Evolutionary conservation across 2,888 invertebrate genomes (phyloP).

Genomic region (Dermolepida albohirtum): DNA sequence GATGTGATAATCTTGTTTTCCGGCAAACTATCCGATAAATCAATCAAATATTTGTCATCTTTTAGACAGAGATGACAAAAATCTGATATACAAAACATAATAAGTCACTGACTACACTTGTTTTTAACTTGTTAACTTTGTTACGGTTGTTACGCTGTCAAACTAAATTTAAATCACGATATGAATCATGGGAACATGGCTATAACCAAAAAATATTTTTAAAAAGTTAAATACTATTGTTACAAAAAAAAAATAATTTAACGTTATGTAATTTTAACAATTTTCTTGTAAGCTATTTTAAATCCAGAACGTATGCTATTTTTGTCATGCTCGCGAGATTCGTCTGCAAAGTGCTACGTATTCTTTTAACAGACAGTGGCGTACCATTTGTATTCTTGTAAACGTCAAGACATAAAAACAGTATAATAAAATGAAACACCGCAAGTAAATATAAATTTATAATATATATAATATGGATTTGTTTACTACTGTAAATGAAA

Average conservation of each 20-base stretch:
- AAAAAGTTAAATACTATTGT: not conserved
- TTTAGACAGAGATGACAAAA: slow-evolving; percentile 63
- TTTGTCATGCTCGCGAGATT: too few relatives aligned
- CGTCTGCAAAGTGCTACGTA: too few relatives aligned
- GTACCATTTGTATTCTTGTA: not conserved
- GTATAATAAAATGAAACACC: too few relatives aligned
- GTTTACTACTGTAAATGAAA: too few relatives aligned
- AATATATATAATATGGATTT: too few relatives aligned
- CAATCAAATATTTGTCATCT: slow-evolving; percentile 60
- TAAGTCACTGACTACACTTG: slow-evolving; percentile 15
- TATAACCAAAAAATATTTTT: not conserved
- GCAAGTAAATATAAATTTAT: too few relatives aligned
- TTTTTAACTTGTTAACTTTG: slow-evolving; percentile 16
- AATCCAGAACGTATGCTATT: too few relatives aligned
- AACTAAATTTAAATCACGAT: slow-evolving; percentile 27
- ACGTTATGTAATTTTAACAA: too few relatives aligned
- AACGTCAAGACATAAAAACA: too few relatives aligned
- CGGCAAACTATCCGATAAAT: slow-evolving; percentile 60
- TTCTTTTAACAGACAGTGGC: slow-evolving; percentile 1
- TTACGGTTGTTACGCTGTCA: slow-evolving; percentile 9
- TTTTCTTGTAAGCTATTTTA: too few relatives aligned
- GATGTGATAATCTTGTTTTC: slow-evolving; percentile 60
- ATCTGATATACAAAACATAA: slow-evolving; percentile 60
- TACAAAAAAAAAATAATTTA: too few relatives aligned
- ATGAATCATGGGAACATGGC: slow-evolving; percentile 15